Evolutionary conservation across 2,797 vertebrate genomes (phyloP).

Genomic region (Gadopsis marmoratus): DNA sequence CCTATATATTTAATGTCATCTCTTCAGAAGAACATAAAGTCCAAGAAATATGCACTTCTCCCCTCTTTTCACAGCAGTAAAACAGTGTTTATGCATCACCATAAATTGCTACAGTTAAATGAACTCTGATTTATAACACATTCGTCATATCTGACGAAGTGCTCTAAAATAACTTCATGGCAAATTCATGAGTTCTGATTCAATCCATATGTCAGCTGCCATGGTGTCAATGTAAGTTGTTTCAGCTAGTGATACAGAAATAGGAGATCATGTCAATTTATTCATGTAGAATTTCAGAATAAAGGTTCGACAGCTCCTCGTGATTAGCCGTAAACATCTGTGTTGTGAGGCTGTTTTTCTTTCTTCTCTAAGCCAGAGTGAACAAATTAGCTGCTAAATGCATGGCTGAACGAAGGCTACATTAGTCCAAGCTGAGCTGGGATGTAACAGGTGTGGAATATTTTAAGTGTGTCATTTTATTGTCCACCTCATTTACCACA

Average conservation of each 20-base stretch:
- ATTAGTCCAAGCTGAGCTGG: neutral
- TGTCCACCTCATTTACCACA: neutral
- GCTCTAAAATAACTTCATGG: constrained; percentile 39
- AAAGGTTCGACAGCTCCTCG: neutral
- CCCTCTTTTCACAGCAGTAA: neutral
- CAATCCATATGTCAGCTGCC: constrained; percentile 29
- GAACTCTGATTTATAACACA: constrained; percentile 18
- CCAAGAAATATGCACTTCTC: neutral
- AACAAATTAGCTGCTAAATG: constrained; percentile 12
- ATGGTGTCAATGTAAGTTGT: constrained; percentile 23
- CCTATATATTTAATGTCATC: neutral
- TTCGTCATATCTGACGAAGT: constrained; percentile 31
- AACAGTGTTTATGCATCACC: neutral
- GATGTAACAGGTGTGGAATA: too few species aligned
- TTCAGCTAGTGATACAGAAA: constrained; percentile 35
- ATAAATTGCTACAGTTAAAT: neutral
- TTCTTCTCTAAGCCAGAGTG: neutral
- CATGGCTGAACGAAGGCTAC: neutral
- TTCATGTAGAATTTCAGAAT: constrained; percentile 15
- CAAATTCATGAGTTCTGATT: constrained; percentile 44
- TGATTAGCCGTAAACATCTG: constrained; percentile 18
- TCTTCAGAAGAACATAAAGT: constrained; percentile 8
- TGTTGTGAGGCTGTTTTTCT: constrained; percentile 1
- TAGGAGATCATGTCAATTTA: constrained; percentile 22
- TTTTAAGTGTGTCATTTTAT: neutral